A percentile compares a stretch with the other conserved stretches of the same genome.
phyloP scores from a whole-genome alignment of 92 coral and sea anemone genomes.

The Epizoanthus illoricatus region DNA sequence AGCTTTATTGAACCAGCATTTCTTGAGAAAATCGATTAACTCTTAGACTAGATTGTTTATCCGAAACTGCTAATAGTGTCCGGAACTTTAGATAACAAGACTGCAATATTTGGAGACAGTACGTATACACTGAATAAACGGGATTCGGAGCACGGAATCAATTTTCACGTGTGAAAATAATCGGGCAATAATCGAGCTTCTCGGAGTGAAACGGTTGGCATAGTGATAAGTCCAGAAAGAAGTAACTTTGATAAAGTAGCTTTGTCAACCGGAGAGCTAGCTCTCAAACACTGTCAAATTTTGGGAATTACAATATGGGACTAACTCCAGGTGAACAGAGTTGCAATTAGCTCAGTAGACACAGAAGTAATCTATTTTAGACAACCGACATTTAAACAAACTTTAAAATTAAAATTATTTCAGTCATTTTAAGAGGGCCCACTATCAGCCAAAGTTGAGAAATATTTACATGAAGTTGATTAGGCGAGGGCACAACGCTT shows the following conservation, averaged over 20 bases:
- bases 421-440: neutral
- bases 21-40: conserved; percentile 22
- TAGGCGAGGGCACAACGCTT: no score
- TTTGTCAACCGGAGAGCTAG: neutral
- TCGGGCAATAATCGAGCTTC: conserved; percentile 15
- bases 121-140: conserved; percentile 10
- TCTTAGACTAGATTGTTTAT: conserved; percentile 14
- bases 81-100: conserved; percentile 18
- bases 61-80: conserved; percentile 26
- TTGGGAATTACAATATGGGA: neutral
- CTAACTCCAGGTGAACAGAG: neutral
- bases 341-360: neutral
- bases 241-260: neutral
- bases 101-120: conserved; percentile 17
- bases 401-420: neutral
- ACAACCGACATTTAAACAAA: neutral
- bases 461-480: conserved; percentile 6
- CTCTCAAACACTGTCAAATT: neutral
- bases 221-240: conserved; percentile 21
- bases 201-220: conserved; percentile 18
- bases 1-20: neutral
- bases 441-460: neutral
- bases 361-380: neutral
- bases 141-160: conserved; percentile 4
- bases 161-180: conserved; percentile 17